Conservation (phyloP, 2,888 invertebrate genomes). For the Oscheius onirici region DNA sequence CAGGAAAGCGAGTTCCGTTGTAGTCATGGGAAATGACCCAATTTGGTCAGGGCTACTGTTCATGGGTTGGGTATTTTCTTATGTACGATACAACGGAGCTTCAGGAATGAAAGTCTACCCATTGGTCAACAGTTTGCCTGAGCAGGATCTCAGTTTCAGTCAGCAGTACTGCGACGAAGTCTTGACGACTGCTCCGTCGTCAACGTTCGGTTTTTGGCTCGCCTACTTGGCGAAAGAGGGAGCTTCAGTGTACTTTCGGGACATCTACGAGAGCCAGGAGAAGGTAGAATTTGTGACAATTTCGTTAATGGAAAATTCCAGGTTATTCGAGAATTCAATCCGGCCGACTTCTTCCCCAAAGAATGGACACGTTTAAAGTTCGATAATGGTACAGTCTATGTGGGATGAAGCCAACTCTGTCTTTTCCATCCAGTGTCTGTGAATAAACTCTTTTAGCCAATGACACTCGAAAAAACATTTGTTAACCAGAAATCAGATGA, state of each 20-base stretch:
- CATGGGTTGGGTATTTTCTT: not conserved
- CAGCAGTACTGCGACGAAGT: constrained; percentile 40
- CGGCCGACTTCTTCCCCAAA: constrained; percentile 40
- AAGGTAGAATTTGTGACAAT: constrained; percentile 10
- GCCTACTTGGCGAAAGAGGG: constrained; percentile 39
- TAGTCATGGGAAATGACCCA: constrained; percentile 22
- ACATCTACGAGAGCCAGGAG: constrained; percentile 39
- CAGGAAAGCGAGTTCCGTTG: not conserved
- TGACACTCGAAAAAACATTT: too few relatives aligned
- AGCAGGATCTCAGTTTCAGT: constrained; percentile 41
- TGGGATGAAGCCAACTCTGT: not conserved
- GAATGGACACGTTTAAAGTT: constrained; percentile 34
- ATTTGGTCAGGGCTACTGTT: not conserved
- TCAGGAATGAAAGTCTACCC: not conserved
- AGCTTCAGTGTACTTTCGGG: constrained; percentile 37
- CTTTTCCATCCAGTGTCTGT: too few relatives aligned
- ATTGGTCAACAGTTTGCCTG: constrained; percentile 23
- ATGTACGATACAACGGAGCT: not conserved
- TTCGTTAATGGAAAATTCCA: too few relatives aligned
- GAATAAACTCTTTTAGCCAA: too few relatives aligned
- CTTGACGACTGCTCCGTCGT: constrained; percentile 45
- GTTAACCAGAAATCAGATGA: too few relatives aligned
- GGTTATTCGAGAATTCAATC: constrained; percentile 36
- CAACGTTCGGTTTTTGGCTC: constrained; percentile 49
- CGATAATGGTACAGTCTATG: not conserved